Conservation (phyloP, 64 coral and sea anemone species). For the Montipora foliosa region DNA sequence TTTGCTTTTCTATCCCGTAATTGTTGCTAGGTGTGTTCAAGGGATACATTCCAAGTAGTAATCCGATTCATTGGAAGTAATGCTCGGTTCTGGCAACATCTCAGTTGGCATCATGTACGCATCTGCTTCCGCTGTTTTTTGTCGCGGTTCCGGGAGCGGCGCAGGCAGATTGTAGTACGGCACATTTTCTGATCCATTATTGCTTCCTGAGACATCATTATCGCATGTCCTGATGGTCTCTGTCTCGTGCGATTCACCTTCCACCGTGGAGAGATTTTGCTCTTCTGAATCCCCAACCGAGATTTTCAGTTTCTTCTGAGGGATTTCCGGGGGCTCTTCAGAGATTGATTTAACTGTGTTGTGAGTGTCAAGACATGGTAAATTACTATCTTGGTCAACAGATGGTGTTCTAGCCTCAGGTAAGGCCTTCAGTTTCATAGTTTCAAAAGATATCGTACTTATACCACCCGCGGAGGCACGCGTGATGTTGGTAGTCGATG, state of each 20-base stretch:
- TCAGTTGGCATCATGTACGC: not conserved
- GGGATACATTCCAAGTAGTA: not conserved
- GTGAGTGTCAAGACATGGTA: not conserved
- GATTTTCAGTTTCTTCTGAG: not conserved
- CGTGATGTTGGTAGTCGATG: not conserved
- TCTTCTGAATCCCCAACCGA: not conserved
- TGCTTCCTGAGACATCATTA: not conserved
- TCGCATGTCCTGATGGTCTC: not conserved
- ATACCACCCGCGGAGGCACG: not conserved
- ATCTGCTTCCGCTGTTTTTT: not conserved
- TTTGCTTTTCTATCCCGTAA: no score
- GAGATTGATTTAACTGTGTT: not conserved
- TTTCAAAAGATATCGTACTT: not conserved
- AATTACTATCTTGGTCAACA: not conserved
- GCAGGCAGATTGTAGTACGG: not conserved
- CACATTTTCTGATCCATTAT: not conserved
- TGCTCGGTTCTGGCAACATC: no score
- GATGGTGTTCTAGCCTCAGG: not conserved
- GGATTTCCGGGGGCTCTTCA: not conserved
- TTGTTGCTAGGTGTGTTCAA: no score
- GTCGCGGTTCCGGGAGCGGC: not conserved
- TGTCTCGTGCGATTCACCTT: not conserved
- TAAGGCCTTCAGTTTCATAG: not conserved
- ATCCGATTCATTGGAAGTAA: not conserved
- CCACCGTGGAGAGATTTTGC: not conserved